Base-by-base conservation (phyloP, 2,888 invertebrate species). In the Cabera pusaria region DNA sequence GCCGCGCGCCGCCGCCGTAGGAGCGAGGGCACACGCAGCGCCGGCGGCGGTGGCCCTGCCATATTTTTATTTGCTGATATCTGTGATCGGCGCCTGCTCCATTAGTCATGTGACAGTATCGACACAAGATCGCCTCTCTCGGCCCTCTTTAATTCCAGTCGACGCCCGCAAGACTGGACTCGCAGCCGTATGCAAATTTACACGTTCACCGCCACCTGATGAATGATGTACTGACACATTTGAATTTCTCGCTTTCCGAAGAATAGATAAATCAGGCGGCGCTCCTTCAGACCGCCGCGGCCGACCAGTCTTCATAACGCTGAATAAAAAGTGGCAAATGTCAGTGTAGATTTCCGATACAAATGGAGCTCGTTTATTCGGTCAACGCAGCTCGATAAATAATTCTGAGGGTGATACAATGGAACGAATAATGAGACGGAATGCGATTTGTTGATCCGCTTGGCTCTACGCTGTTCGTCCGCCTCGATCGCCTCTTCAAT, bases 71-170 rank as follows among this genome's bases (percentile, higher is more conserved):
- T 84, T 78, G 77, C 71, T 71, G 79, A 81, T 86, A 86, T 86
- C 85, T 69, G 66, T 71, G 81, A 81, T 82, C 87, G 86, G 87
- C 86, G 87, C 85, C 85, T 73, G 80, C 77, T 78, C 86, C 87
- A 87, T 87, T 88, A 87, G 84, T 88, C 87, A 86, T 80, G 76
- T 86, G 87, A 87, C 87, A 85, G 71, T 86, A 87, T 87, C 87
- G 82, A 84, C 79, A 75, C 67, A 72, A 77, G 75, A 86, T 86
- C 87, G 72, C 62, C 68, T 73, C 78, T 75, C 77, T 68, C 68
- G 71, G 69, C 68, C 65, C 70, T 76, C 68, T 81, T 80, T 79
- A 79, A 80, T 75, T 77, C 79, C 75, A 75, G 55, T 70, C 73
- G 77, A 71, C 70, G 77, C 72, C 72, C 60, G 70, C 70, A 56